Percentiles rank a stretch among this genome's conserved stretches.
Evolutionary conservation across 2,113 vertebrate species (phyloP).

Genomic region (Pandion haliaetus): DNA sequence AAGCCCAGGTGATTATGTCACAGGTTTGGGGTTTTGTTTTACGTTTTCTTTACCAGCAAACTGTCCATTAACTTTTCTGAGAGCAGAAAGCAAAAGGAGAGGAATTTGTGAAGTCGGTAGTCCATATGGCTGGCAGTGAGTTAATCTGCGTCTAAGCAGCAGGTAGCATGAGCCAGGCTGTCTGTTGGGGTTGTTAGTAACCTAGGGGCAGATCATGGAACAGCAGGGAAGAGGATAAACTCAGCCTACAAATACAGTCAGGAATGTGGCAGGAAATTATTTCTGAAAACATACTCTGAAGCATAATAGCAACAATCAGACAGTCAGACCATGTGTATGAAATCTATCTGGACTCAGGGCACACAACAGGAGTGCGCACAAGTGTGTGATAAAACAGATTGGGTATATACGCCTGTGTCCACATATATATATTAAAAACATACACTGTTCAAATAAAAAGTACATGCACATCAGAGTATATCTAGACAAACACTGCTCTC

Average conservation of each 20-base stretch:
- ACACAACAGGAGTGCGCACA: background rate
- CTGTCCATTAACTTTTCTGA: slow-evolving; percentile 69
- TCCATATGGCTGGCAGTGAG: slow-evolving; percentile 80
- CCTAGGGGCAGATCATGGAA: slow-evolving; percentile 79
- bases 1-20: slow-evolving; percentile 68
- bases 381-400: background rate
- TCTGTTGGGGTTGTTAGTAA: slow-evolving; percentile 81
- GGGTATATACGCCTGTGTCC: background rate
- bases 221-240: slow-evolving; percentile 83
- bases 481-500: background rate
- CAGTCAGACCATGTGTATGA: slow-evolving; percentile 9
- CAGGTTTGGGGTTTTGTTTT: slow-evolving; percentile 60
- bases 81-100: slow-evolving; percentile 73
- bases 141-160: slow-evolving; percentile 80
- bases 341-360: background rate
- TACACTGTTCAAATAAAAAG: background rate
- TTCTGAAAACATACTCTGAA: slow-evolving; percentile 73
- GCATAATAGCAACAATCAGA: slow-evolving; percentile 71
- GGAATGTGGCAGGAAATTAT: slow-evolving; percentile 85
- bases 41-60: slow-evolving; percentile 35
- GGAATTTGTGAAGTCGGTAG: slow-evolving; percentile 78
- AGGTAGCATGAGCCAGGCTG: slow-evolving; percentile 79
- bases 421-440: background rate
- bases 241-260: slow-evolving; percentile 78
- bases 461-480: background rate